Evolutionary conservation across 2,888 invertebrate species (phyloP).

Genomic region (Agriopis leucophaearia): DNA sequence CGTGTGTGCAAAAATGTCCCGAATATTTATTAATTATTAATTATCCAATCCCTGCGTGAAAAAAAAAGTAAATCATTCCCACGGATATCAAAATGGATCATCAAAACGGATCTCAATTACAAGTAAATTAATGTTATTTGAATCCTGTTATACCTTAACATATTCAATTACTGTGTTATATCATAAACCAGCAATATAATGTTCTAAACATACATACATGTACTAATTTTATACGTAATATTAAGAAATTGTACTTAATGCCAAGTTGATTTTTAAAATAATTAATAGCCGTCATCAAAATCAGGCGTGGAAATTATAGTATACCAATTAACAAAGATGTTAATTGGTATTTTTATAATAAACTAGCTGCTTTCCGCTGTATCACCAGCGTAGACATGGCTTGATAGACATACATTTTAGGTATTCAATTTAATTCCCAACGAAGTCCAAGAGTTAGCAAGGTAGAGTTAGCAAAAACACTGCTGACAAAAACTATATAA

Average conservation of each 20-base stretch:
- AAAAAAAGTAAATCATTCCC: conserved; percentile 1
- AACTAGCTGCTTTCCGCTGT: too few species aligned
- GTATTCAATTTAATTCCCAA: too few species aligned
- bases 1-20: too few species aligned
- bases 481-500: too few species aligned
- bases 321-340: conserved; percentile 26
- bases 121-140: background rate
- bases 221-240: background rate
- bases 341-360: conserved; percentile 3
- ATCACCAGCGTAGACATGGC: too few species aligned
- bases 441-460: too few species aligned
- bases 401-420: too few species aligned
- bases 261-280: conserved; percentile 5
- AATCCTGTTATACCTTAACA: conserved; percentile 4
- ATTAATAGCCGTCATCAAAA: conserved; percentile 35
- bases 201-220: background rate
- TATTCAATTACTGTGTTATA: conserved; percentile 3
- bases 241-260: background rate
- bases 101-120: background rate
- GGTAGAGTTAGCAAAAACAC: too few species aligned
- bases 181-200: conserved; percentile 11
- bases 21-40: too few species aligned
- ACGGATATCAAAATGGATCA: conserved; percentile 10
- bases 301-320: conserved; percentile 35
- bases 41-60: background rate